These are phyloP conservation scores for Rhizoglyphus robini DNA, from an alignment of 1,140 invertebrate genomes.

Conservation along the genomic window DNA sequence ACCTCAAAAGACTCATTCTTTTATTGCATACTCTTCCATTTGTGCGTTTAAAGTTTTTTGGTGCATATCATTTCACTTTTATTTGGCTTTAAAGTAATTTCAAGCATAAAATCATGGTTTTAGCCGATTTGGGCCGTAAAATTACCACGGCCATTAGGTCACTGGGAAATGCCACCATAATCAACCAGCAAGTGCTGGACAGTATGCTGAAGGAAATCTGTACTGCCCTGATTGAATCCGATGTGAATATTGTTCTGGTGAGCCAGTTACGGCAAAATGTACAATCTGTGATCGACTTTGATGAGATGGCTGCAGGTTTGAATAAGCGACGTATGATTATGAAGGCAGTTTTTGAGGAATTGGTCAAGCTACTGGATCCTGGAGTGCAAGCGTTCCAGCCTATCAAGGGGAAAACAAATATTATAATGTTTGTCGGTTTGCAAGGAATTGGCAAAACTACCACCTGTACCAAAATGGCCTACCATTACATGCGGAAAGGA, in stretches of 20 bases:
- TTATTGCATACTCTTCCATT: not conserved
- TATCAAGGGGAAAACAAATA: conserved; percentile 81
- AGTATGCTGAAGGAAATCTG: conserved; percentile 99
- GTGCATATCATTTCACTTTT: too few relatives aligned
- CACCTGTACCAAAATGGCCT: conserved; percentile 97
- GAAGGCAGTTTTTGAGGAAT: conserved; percentile 94
- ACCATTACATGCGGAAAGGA: conserved; percentile 89
- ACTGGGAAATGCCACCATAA: conserved; percentile 93
- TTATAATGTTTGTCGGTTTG: conserved; percentile 99
- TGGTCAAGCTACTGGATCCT: conserved; percentile 97
- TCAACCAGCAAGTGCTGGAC: conserved; percentile 98
- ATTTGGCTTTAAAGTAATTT: not conserved
- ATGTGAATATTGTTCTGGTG: conserved; percentile 95
- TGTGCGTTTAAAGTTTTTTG: not conserved
- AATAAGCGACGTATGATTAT: conserved; percentile 99
- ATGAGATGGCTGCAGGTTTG: conserved; percentile 95
- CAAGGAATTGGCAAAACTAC: conserved; percentile 98
- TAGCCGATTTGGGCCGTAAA: conserved; percentile 98
- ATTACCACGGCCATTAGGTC: conserved; percentile 95
- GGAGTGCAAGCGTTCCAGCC: conserved; percentile 94
- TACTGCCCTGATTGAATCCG: conserved; percentile 88
- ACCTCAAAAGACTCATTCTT: not conserved
- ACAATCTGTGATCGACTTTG: conserved; percentile 91
- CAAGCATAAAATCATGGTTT: conserved; percentile 69
- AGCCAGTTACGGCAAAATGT: conserved; percentile 97